These are phyloP conservation scores for Protobothrops mucrosquamatus DNA, from an alignment of 2,113 vertebrate genomes.

Conservation along the genomic window DNA sequence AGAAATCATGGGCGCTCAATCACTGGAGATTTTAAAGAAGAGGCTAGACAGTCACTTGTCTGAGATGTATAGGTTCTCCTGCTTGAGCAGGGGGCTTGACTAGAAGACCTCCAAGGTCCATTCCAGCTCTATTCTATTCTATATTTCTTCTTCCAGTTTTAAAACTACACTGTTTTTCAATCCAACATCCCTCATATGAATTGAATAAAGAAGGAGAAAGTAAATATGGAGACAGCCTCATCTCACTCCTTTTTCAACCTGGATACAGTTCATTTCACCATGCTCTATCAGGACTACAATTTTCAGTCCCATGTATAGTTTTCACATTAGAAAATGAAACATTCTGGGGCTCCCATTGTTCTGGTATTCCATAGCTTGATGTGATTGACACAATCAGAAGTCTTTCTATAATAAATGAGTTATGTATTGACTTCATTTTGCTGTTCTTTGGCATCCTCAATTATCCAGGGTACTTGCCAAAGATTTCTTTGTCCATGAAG, in stretches of 20 bases:
- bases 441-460: background rate
- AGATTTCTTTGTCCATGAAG: background rate
- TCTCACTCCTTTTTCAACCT: background rate
- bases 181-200: background rate
- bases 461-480: background rate
- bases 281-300: background rate
- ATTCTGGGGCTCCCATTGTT: background rate
- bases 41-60: no score
- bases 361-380: background rate
- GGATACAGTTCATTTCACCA: background rate
- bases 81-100: no score
- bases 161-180: background rate
- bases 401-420: background rate
- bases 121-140: no score
- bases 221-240: background rate
- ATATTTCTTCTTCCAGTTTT: background rate
- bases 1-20: no score
- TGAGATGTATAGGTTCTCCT: no score
- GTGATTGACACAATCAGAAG: background rate
- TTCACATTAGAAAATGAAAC: background rate
- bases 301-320: background rate
- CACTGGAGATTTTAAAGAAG: no score
- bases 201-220: background rate
- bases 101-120: no score
- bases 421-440: background rate